Base-by-base conservation (phyloP, 2,797 vertebrate genomes). In the Peromyscus aztecus region DNA sequence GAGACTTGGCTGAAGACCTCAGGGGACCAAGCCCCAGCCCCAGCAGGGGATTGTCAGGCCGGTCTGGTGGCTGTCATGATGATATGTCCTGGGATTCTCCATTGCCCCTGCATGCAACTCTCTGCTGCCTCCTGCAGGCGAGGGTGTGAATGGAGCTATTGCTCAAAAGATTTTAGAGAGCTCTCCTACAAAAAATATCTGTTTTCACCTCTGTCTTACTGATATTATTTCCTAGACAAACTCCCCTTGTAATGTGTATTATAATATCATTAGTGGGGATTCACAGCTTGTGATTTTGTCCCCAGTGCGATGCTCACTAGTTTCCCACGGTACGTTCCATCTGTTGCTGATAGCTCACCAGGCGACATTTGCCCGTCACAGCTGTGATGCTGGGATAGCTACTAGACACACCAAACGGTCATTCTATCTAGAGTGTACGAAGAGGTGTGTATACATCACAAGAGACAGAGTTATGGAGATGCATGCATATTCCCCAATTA, bases 271-370 rank as follows among this genome's bases (percentile, higher is more conserved):
- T 8, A 34, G 24, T 8, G 34, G 59, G 6, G 14, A 67, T 52
- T 17, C 3, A 2, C 19, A 43, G 1, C n/a, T 69, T 57, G 31
- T 21, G 49, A 83, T 63, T 61, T 55, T 85, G 21, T 63, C 52
- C 34, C 57, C 55, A 4, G 24, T 4, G 27, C 27, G 4, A 6
- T 27, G 43, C 29, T 3, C 23, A 10, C 11, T 4, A 1, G 8
- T 6, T 71, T 73, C 37, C 55, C 52, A 16, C 6, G 16, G 2
- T 7, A 10, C 0, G 0, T 10, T 37, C 0, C 0, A 16, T 31
- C 0, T n/a, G 34, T 61, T 37, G 67, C 46, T 6, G 6, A 3
- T 2, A 11, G 0, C 57, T 31, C 16, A 13, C 6, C 1, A 17
- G 0, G 6, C 17, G 19, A 7, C 8, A 46, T 67, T 55, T 61